Percentiles rank a stretch among this genome's conserved stretches.
These are phyloP conservation scores for Seriola dumerili DNA, from an alignment of 2,113 vertebrate genomes.

Conservation along the genomic window DNA sequence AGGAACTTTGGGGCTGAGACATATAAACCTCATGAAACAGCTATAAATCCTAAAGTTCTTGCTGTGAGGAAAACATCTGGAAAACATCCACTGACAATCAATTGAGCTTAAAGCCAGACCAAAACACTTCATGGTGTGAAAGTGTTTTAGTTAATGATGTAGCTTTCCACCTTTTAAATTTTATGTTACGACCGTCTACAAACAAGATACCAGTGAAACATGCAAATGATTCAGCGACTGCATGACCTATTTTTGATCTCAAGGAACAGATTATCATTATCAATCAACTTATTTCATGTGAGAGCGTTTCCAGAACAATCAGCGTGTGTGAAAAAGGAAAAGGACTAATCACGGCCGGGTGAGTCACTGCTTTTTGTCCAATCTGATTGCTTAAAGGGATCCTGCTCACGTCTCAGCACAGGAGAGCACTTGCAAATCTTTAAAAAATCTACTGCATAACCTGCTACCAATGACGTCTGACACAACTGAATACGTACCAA, in stretches of 20 bases:
- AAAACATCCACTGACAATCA: conserved; percentile 8
- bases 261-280: background rate
- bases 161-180: background rate
- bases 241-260: conserved; percentile 10
- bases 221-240: conserved; percentile 2
- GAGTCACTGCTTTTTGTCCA: background rate
- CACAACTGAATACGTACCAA: background rate
- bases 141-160: background rate
- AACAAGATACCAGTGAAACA: background rate
- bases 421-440: conserved; percentile 15
- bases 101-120: background rate
- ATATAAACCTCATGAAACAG: background rate
- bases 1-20: background rate
- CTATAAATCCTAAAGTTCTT: background rate
- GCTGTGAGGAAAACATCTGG: conserved; percentile 16
- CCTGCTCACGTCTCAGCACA: background rate
- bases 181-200: background rate
- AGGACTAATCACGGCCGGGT: background rate
- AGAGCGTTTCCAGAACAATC: background rate
- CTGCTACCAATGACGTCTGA: background rate
- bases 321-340: background rate
- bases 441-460: background rate
- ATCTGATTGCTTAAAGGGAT: background rate
- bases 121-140: background rate
- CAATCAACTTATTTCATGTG: too few species aligned